Conservation (phyloP, 2,113 vertebrate genomes). For the Eulemur rufifrons region DNA sequence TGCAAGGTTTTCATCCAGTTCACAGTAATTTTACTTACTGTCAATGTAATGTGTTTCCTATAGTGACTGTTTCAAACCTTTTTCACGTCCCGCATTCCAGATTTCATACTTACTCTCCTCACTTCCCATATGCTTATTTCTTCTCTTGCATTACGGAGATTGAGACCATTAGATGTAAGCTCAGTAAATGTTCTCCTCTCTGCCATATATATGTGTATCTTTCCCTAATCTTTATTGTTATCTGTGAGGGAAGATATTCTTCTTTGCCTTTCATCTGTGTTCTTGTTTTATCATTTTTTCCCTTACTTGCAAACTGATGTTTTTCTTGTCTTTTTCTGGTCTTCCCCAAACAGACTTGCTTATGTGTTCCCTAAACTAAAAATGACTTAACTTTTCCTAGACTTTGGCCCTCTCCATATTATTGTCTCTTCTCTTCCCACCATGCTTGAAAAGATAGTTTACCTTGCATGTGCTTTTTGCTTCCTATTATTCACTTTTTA, state of each 20-base stretch:
- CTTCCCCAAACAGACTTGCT: not conserved
- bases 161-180: not conserved
- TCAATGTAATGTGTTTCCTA: not conserved
- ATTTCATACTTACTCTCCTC: not conserved
- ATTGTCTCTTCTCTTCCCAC: not conserved
- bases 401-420: not conserved
- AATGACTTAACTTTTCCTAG: not conserved
- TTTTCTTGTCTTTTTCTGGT: not conserved
- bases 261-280: not conserved
- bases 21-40: not conserved
- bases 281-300: not conserved
- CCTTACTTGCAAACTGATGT: not conserved
- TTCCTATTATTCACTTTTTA: not conserved
- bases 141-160: not conserved
- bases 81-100: not conserved
- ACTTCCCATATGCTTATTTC: not conserved
- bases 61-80: not conserved
- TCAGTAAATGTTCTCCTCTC: not conserved
- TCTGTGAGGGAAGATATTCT: not conserved
- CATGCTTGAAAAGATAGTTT: not conserved
- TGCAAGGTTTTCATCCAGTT: not conserved
- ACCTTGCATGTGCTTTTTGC: not conserved
- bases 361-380: constrained; percentile 36
- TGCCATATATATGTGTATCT: not conserved
- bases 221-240: not conserved